Evolutionary conservation across 2,113 vertebrate species (phyloP).

Genomic region (Camelus bactrianus): DNA sequence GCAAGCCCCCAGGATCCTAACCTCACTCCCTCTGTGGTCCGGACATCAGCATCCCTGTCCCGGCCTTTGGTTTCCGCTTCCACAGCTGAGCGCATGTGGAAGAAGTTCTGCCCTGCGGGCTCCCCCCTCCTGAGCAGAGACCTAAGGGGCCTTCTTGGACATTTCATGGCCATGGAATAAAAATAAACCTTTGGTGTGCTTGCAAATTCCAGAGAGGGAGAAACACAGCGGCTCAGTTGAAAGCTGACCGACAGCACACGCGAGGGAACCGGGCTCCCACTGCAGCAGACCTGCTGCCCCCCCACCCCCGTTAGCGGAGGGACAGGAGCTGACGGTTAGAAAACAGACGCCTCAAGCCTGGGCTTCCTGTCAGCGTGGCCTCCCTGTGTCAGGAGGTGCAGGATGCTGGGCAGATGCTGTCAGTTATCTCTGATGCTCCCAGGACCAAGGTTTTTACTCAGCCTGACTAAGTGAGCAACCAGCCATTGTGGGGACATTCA

Average conservation of each 20-base stretch:
- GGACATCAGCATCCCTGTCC: background rate
- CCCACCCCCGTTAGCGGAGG: background rate
- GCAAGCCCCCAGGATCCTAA: background rate
- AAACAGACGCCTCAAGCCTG: accelerated
- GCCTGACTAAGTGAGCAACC: background rate
- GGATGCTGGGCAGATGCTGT: background rate
- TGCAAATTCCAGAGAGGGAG: background rate
- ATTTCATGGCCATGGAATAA: background rate
- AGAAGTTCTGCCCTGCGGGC: background rate
- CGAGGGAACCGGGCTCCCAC: background rate
- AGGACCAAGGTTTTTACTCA: background rate
- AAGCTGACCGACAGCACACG: accelerated
- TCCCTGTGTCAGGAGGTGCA: background rate
- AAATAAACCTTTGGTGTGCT: constrained; percentile 45
- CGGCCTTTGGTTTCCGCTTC: background rate
- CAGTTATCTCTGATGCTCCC: background rate
- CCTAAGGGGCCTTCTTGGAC: background rate
- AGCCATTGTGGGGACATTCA: accelerated
- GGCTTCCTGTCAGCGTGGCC: background rate
- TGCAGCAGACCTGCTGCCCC: background rate
- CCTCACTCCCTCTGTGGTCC: background rate
- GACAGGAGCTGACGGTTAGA: accelerated
- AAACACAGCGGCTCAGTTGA: background rate
- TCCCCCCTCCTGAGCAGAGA: background rate
- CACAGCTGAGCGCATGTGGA: accelerated